Evolutionary conservation across 2,113 vertebrate species (phyloP), one percentile per base, ranked within the genome.

Genomic region (Aptenodytes forsteri): DNA sequence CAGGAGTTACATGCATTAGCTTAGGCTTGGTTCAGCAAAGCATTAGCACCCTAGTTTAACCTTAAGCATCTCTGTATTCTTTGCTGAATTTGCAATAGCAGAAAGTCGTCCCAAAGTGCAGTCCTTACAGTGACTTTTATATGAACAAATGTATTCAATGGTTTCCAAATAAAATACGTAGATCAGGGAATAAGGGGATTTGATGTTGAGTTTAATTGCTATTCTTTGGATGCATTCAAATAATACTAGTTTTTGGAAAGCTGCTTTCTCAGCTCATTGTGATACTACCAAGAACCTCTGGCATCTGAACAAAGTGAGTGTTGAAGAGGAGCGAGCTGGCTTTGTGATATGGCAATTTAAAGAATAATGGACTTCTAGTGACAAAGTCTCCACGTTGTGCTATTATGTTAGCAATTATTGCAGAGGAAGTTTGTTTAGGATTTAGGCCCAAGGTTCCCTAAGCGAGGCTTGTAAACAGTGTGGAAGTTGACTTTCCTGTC

Each of bases 341-440:
- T 85, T 64, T 54, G 26, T 34, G 80, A 93, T 90, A 85, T 6
- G 27, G 34, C 78, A 83, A 55, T 89, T 96, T 96, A 59, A 89
- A 80, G 90, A 97, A 85, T 93, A 88, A 94, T 69, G 54, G 65
- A 54, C 69, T 81, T 83, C 66, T 42, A 64, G 87, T 87, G 91
- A 88, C 75, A 66, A 90, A 83, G 69, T 93, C 66, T 62, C 80
- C 89, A 46, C 15, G 30, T 91, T 91, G 79, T 46, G 76, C 90
- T 95, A 71, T 96, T 97, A 91, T 66, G 96, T 75, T 97, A 95
- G 92, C 90, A 96, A 89, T 95, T 97, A 97, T 83, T 96, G 95
- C 84, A 94, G 88, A 97, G 98, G 98, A 98, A 98, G 95, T 98
- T 97, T 97, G 89, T 96, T 92, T 95, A 67, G 96, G 96, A 98